Evolutionary conservation across 2,888 invertebrate genomes (phyloP), one percentile per base, ranked within the genome.

Genomic region (Melanargia galathea): DNA sequence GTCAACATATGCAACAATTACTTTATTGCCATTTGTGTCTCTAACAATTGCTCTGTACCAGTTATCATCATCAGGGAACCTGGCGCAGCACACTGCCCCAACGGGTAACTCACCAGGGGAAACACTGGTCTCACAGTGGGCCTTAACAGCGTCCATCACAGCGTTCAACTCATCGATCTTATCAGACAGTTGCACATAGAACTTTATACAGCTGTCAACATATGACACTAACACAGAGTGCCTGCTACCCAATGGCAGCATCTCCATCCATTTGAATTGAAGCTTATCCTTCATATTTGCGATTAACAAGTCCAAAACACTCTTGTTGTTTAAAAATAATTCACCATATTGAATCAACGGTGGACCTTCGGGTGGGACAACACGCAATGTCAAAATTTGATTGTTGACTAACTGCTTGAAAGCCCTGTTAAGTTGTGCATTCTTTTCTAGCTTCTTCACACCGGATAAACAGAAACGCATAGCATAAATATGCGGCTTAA

Each of bases 31-130:
- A 35, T 92, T 92, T 4, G 94, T 85, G 45, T 93, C 93, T 67
- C 94, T 91, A 8, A 98, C 93, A 77, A 94, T 93, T 0, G 97
- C 98, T 70, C 99, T 92, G 82, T 99, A 99, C 98, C 98, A 99
- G 76, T 95, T 95, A 33, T 93, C 93, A 83, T 97, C 97, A 55
- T 89, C 93, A 52, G 94, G 93, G 78, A 96, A 99, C 64, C 95
- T 93, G 0, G 98, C 98, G 70, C 95, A 95, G 75, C 96, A 96
- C 0, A 95, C 94, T 7, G 93, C 87, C 0, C 94, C 95, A 4
- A 92, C 79, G 1, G 92, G 89, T 4, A 95, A 73, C 38, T 93
- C 82, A 3, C 86, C 80, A 54, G 90, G 87, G 0, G 87, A 78
- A 0, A 80, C 75, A 58, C 92, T 92, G 59, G 78, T 89, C 71